Base-by-base conservation (phyloP, 2,888 invertebrate species). In the Allolobophora icterica region DNA sequence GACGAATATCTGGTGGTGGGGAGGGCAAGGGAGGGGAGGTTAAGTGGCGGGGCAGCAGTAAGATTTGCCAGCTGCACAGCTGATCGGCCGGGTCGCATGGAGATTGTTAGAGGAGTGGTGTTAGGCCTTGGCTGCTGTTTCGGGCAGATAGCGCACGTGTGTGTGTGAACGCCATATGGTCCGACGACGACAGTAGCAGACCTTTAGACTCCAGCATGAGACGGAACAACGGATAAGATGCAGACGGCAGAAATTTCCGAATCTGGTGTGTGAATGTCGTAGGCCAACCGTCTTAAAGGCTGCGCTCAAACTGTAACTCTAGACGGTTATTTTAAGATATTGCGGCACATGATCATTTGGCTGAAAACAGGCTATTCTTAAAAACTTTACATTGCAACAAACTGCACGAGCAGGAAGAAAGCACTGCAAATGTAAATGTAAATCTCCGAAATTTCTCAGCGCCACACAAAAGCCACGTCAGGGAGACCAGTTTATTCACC, bases 61-160 rank as follows among this genome's bases (percentile, higher is more conserved):
- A 71, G 71, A n/a, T 71, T 71, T 71, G 8, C 71, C 71, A 71
- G 71, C 71, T n/a, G 71, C 71, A 71, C n/a, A 71, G n/a, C 71
- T 71, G 71, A 71, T 71, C 71, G n/a, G 71, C 8, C 71, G 71
- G 71, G 71, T 71, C 71, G 71, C 71, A 71, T 71, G 71, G 30
- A 71, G 30, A 71, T 71, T 71, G n/a, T 0, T 30, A 71, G 71
- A 71, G 71, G 8, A 71, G 71, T n/a, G 71, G n/a, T 13, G 71
- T 6, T 71, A n/a, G 71, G 71, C 71, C 13, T n/a, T 71, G 71
- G 30, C 30, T 71, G n/a, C 30, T 11, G n/a, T 71, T 71, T 71
- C 71, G n/a, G 11, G 30, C 71, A 71, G 71, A 71, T 13, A 71
- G 30, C 71, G 71, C 71, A 52, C 52, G 24, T 52, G 71, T 11